phyloP scores from a whole-genome alignment of 1,140 invertebrate genomes.

The Trichoplusia ni region DNA sequence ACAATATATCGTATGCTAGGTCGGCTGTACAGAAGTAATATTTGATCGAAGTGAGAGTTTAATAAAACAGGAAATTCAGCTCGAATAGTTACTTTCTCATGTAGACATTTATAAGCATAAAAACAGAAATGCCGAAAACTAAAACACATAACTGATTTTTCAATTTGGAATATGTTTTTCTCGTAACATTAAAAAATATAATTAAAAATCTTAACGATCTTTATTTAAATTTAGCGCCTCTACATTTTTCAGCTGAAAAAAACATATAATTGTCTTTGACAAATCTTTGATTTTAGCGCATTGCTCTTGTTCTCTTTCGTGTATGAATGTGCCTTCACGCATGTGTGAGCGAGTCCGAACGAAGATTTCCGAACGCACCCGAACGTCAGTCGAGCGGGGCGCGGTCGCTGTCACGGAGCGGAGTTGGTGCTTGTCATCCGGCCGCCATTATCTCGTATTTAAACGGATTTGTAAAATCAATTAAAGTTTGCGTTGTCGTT shows the following conservation, averaged over 20 bases:
- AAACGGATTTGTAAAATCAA: slow-evolving; percentile 76
- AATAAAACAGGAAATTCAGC: too few relatives aligned
- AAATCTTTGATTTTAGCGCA: slow-evolving; percentile 42
- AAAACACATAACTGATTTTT: too few relatives aligned
- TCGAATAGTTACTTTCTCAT: too few relatives aligned
- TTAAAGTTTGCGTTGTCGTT: slow-evolving; percentile 72
- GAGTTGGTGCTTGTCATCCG: slow-evolving; percentile 79
- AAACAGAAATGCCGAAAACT: too few relatives aligned
- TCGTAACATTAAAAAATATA: too few relatives aligned
- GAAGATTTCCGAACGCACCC: slow-evolving; percentile 70
- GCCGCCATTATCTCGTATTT: slow-evolving; percentile 78
- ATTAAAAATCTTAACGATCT: not conserved
- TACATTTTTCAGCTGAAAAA: not conserved
- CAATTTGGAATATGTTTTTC: too few relatives aligned
- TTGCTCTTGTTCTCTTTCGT: slow-evolving; percentile 65
- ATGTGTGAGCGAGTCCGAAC: slow-evolving; percentile 79
- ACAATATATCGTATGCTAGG: too few relatives aligned
- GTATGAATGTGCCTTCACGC: slow-evolving; percentile 66
- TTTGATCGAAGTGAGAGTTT: too few relatives aligned
- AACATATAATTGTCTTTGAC: slow-evolving; percentile 37
- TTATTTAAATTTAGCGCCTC: slow-evolving; percentile 29
- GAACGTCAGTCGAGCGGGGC: slow-evolving; percentile 81
- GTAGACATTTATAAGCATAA: too few relatives aligned
- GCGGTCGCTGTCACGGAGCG: slow-evolving; percentile 79
- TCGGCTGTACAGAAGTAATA: too few relatives aligned